phyloP scores from a whole-genome alignment of 2,888 invertebrate genomes.

The Metacarcinus magister region DNA sequence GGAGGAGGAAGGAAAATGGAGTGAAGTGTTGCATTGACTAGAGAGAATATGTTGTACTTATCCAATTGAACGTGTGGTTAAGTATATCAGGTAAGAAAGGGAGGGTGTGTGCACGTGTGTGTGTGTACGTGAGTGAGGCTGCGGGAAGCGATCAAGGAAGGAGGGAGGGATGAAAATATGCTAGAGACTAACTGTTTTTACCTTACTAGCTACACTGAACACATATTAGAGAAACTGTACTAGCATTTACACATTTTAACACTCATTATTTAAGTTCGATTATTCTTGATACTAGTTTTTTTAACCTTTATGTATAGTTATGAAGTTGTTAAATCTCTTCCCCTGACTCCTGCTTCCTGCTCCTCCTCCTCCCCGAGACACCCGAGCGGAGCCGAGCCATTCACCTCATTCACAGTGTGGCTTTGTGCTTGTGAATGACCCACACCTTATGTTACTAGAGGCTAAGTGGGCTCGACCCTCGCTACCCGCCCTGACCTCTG shows the following conservation, averaged over 20 bases:
- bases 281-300: not conserved
- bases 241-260: not conserved
- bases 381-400: not conserved
- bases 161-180: not conserved
- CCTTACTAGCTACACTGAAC: not conserved
- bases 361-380: not conserved
- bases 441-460: not conserved
- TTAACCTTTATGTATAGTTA: not conserved
- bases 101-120: not conserved
- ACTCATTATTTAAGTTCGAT: not conserved
- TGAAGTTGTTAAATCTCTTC: not conserved
- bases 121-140: not conserved
- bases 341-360: not conserved
- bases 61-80: not conserved
- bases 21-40: not conserved
- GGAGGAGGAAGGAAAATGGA: not conserved
- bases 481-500: not conserved
- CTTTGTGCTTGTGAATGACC: constrained; percentile 64
- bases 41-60: not conserved
- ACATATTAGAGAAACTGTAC: not conserved
- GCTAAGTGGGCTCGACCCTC: constrained; percentile 21
- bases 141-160: not conserved
- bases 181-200: no score
- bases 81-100: not conserved
- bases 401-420: constrained; percentile 56